Conservation (phyloP, 2,797 vertebrate genomes). For the Spheniscus humboldti region DNA sequence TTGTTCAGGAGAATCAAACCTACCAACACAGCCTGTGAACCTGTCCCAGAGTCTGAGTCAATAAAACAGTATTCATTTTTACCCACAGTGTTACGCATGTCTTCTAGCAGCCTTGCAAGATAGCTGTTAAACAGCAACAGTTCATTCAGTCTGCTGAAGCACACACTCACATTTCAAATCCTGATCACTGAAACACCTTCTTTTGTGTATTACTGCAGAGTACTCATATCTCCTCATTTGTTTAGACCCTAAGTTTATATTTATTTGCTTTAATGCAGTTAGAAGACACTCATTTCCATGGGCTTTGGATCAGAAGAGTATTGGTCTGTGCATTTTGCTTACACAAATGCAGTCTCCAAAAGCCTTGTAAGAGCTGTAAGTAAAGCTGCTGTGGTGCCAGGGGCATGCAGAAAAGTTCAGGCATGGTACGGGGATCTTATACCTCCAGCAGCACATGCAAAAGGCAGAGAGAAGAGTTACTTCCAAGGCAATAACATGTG, state of each 20-base stretch:
- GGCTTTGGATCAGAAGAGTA: not conserved
- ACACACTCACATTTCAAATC: not conserved
- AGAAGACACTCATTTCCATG: not conserved
- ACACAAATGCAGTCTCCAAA: not conserved
- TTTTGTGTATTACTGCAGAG: not conserved
- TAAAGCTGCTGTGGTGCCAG: not conserved
- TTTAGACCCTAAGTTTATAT: not conserved
- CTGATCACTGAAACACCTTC: not conserved
- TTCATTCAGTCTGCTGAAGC: not conserved
- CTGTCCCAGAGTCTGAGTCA: not conserved
- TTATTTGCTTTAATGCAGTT: not conserved
- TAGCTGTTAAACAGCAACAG: not conserved
- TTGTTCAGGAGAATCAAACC: not conserved
- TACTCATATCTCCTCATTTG: rapidly evolving
- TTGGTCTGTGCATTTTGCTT: not conserved
- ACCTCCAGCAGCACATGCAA: not conserved
- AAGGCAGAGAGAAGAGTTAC: not conserved
- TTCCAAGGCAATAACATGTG: not conserved
- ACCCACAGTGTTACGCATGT: not conserved
- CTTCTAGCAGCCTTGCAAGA: not conserved
- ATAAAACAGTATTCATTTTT: not conserved
- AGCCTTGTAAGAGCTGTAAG: not conserved
- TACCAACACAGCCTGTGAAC: not conserved
- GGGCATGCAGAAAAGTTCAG: not conserved
- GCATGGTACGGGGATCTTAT: not conserved